phyloP scores from a whole-genome alignment of 2,797 vertebrate species.

The Novumbra hubbsi region DNA sequence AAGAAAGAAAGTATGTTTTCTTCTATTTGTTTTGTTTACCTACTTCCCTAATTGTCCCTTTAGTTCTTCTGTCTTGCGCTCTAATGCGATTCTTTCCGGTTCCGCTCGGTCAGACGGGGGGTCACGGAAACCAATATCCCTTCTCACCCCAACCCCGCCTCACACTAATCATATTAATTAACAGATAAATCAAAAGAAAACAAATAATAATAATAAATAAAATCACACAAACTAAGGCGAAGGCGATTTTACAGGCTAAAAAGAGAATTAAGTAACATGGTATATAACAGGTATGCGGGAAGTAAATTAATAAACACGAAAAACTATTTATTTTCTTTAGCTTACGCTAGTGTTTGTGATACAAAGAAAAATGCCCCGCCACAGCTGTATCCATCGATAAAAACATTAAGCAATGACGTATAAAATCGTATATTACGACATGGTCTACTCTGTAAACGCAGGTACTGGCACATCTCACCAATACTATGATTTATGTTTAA shows the following conservation, averaged over 20 bases:
- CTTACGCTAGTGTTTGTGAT: background rate
- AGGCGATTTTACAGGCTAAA: constrained; percentile 42
- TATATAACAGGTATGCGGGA: background rate
- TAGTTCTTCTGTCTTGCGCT: constrained; percentile 64
- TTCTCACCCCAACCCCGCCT: constrained; percentile 42
- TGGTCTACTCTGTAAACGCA: too few species aligned
- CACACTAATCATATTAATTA: constrained; percentile 77
- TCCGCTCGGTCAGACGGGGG: constrained; percentile 73
- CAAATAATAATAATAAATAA: constrained; percentile 63
- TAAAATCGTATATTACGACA: too few species aligned
- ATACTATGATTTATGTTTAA: too few species aligned
- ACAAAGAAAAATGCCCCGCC: background rate
- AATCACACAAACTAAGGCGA: constrained; percentile 59
- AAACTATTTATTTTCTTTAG: background rate
- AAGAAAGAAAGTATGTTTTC: constrained; percentile 35
- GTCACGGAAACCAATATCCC: constrained; percentile 64
- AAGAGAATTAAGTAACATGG: background rate
- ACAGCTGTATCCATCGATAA: too few species aligned
- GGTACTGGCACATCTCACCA: too few species aligned
- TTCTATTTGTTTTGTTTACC: constrained; percentile 73
- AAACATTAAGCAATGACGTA: too few species aligned
- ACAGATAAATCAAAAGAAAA: constrained; percentile 55
- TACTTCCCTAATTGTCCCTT: constrained; percentile 70
- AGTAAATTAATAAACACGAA: background rate
- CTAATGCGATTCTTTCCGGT: constrained; percentile 80